phyloP scores from a whole-genome alignment of 2,113 vertebrate genomes.

The Syrrhaptes paradoxus region DNA sequence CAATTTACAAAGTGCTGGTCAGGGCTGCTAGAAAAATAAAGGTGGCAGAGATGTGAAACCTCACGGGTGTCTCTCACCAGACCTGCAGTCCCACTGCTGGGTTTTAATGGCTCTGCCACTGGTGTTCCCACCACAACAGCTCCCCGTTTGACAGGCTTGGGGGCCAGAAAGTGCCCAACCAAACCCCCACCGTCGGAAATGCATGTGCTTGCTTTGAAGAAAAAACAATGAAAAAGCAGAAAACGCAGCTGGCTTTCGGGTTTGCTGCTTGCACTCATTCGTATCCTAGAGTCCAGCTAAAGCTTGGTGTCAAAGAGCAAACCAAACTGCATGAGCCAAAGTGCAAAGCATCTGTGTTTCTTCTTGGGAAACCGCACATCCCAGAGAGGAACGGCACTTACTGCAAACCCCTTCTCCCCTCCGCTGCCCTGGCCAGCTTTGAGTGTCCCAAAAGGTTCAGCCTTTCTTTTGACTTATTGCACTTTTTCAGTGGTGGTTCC shows the following conservation, averaged over 20 bases:
- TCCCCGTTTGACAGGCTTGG: not conserved
- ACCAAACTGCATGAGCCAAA: not conserved
- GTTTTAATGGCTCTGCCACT: not conserved
- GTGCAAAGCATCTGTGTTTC: not conserved
- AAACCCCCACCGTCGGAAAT: not conserved
- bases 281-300: not conserved
- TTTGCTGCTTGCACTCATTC: not conserved
- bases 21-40: not conserved
- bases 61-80: not conserved
- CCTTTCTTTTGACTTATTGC: fast-evolving
- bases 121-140: not conserved
- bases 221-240: not conserved
- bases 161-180: not conserved
- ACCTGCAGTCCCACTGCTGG: not conserved
- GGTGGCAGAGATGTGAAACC: not conserved
- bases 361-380: not conserved
- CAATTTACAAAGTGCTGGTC: not conserved
- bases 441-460: not conserved
- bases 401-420: not conserved
- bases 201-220: not conserved
- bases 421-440: not conserved
- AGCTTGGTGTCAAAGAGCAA: not conserved
- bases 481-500: not conserved
- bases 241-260: not conserved
- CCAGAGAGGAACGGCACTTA: not conserved